Evolutionary conservation across 2,797 vertebrate species (phyloP).

Genomic region (Tragopan temminckii): DNA sequence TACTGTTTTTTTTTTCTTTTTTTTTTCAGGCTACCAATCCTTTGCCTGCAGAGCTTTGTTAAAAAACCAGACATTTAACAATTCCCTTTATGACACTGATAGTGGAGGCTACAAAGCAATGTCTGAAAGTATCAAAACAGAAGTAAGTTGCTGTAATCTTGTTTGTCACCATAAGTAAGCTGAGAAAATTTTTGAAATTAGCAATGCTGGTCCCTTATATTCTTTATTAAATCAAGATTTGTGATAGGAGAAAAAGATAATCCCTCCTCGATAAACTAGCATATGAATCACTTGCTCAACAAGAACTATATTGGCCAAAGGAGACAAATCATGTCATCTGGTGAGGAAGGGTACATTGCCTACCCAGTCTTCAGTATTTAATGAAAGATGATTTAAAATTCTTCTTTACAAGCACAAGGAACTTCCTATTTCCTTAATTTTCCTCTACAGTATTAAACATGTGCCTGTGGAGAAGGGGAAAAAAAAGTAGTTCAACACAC

Average conservation of each 20-base stretch:
- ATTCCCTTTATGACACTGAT: conserved; percentile 21
- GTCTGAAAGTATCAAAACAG: background rate
- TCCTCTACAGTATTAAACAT: background rate
- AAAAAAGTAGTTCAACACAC: background rate
- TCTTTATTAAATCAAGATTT: background rate
- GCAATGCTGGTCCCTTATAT: background rate
- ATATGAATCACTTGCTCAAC: background rate
- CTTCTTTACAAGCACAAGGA: background rate
- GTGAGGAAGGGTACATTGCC: background rate
- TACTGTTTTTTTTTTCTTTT: background rate
- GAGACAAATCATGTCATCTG: background rate
- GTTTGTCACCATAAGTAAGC: background rate
- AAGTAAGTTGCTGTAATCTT: conserved; percentile 55
- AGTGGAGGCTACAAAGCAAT: background rate
- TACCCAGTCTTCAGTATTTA: background rate
- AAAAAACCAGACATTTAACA: background rate
- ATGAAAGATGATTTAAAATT: background rate
- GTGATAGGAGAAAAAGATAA: background rate
- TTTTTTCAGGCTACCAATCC: conserved; percentile 53
- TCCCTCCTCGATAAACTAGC: background rate
- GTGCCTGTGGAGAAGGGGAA: background rate
- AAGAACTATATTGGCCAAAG: background rate
- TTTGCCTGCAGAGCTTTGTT: background rate
- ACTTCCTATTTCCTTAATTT: background rate
- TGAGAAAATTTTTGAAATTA: background rate